These are phyloP conservation scores for Calliphora vomitoria DNA, from an alignment of 2,888 invertebrate genomes.

Conservation along the genomic window DNA sequence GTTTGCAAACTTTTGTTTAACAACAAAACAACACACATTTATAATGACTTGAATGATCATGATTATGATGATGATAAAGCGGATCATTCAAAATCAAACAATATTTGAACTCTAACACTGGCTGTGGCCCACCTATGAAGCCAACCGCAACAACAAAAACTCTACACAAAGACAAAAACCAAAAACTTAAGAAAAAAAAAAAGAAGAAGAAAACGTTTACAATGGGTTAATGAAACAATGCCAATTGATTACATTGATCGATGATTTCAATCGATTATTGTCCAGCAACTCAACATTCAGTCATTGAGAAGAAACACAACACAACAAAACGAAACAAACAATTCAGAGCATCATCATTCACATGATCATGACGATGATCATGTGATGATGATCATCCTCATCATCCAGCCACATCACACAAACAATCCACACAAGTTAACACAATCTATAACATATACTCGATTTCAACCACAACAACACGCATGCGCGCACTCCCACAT, in stretches of 20 bases:
- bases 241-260: conserved; percentile 80
- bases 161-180: neutral
- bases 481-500: conserved; percentile 75
- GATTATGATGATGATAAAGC: conserved; percentile 56
- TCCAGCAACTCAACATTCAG: conserved; percentile 76
- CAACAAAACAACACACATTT: neutral
- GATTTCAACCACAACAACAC: conserved; percentile 57
- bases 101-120: conserved; percentile 73
- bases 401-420: conserved; percentile 24
- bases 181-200: conserved; percentile 41
- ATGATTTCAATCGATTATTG: conserved; percentile 84
- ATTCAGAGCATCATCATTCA: conserved; percentile 68
- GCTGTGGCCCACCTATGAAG: conserved; percentile 71
- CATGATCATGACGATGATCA: conserved; percentile 37
- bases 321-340: conserved; percentile 33
- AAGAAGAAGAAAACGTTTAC: conserved; percentile 54
- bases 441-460: conserved; percentile 59
- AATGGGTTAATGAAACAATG: conserved; percentile 76
- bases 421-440: conserved; percentile 65
- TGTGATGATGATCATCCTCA: neutral
- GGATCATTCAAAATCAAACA: conserved; percentile 68
- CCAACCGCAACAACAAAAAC: conserved; percentile 51
- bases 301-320: conserved; percentile 10
- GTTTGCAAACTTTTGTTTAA: conserved; percentile 49
- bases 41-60: conserved; percentile 35